Base-by-base conservation (phyloP, 2,797 vertebrate genomes). In the Gymnothorax reevesii region DNA sequence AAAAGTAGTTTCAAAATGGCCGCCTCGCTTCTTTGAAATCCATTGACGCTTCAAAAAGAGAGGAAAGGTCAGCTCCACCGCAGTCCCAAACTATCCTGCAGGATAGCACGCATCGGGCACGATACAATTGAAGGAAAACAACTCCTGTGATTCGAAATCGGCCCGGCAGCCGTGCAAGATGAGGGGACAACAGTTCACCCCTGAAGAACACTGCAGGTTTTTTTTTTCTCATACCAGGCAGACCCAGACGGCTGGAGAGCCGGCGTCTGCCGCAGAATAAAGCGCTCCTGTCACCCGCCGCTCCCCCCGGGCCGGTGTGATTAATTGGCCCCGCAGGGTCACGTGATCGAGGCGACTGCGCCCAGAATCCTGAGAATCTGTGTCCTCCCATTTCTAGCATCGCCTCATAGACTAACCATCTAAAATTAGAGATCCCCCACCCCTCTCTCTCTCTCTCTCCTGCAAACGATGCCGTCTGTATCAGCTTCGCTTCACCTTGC, bases 301-400 rank as follows among this genome's bases (percentile, higher is more conserved):
- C 49, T 83, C 85, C 84, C 33, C 84, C 87, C 69, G 79, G 77
- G 79, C 20, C 10, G 22, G 52, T 20, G 55, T 88, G 87, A 86
- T 88, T 88, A 88, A 88, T 88, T 77, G 87, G 84, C n/a, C 79
- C 2, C 20, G 66, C 64, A 13, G 55, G 42, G 62, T 62, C 84
- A 84, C 17, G 62, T 69, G 60, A 42, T 83, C 57, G 13, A 7
- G 66, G 27, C 69, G 57, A 54, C 64, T 10, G 33, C 57, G 60
- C 54, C 64, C 22, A 42, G 42, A 57, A 79, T 82, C 62, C 62
- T 82, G 84, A 60, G 54, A 66, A 85, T 33, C 75, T 64, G 75
- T 20, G 6, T 52, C 12, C 62, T 12, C 55, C 52, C 69, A 12
- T 8, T 57, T 60, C 57, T n/a, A 60, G 20, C 27, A 49, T 62